Evolutionary conservation across 2,888 invertebrate genomes (phyloP).

Genomic region (Lasioglossum figueresi): DNA sequence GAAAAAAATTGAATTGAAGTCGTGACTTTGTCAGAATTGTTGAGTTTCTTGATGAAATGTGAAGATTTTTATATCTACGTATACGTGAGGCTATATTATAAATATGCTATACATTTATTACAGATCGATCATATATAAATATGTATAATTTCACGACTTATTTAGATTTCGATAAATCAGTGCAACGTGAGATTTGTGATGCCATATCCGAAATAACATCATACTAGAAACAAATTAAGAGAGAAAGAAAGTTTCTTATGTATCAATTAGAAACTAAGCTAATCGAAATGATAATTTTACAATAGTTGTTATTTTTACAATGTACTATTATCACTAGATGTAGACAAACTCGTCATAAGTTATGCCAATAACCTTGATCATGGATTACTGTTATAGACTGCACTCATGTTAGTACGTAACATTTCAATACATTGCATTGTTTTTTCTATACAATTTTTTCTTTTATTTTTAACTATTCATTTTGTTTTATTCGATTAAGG

Average conservation of each 20-base stretch:
- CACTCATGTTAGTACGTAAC: conserved; percentile 21
- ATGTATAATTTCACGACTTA: conserved; percentile 31
- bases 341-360: conserved; percentile 39
- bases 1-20: conserved; percentile 50
- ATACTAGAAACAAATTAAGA: conserved; percentile 35
- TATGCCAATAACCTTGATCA: conserved; percentile 30
- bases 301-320: conserved; percentile 59
- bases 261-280: conserved; percentile 49
- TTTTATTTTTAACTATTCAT: neutral
- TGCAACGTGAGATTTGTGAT: conserved; percentile 49
- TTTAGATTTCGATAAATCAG: conserved; percentile 34
- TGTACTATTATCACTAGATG: conserved; percentile 44
- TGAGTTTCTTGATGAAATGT: conserved; percentile 46
- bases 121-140: conserved; percentile 25
- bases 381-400: conserved; percentile 26
- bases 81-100: conserved; percentile 51
- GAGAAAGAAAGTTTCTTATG: conserved; percentile 49
- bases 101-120: conserved; percentile 49
- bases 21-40: conserved; percentile 50
- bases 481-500: conserved; percentile 11
- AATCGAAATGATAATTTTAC: conserved; percentile 48
- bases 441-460: conserved; percentile 17
- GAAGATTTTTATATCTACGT: conserved; percentile 52
- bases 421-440: conserved; percentile 20
- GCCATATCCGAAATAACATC: conserved; percentile 52